phyloP scores from a whole-genome alignment of 2,888 invertebrate species.

The Hypercompe scribonia region DNA sequence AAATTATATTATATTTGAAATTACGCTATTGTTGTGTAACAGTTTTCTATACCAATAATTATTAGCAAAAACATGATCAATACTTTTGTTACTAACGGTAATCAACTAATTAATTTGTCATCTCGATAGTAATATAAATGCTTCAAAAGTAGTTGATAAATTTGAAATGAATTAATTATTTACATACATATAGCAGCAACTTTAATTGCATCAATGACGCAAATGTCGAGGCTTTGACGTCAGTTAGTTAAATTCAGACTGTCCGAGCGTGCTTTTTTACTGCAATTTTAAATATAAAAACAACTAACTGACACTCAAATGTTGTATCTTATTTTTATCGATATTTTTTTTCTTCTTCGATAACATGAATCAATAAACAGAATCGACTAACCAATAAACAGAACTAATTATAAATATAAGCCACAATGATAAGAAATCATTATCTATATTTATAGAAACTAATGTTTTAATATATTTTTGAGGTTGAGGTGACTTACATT shows the following conservation, averaged over 20 bases:
- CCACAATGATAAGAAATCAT: not conserved
- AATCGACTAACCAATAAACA: no score
- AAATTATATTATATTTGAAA: not conserved
- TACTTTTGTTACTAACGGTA: not conserved
- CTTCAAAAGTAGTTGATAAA: not conserved
- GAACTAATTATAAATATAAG: not conserved
- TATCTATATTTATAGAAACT: no score
- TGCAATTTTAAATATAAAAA: no score
- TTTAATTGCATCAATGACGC: not conserved
- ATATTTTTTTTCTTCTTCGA: no score
- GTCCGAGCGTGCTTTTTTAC: not conserved
- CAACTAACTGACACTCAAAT: no score
- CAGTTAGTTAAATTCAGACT: not conserved
- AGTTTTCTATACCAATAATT: no score
- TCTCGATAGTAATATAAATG: not conserved
- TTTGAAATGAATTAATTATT: not conserved
- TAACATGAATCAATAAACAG: no score
- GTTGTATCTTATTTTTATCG: no score
- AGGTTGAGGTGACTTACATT: no score
- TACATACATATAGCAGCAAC: not conserved
- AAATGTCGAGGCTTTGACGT: not conserved
- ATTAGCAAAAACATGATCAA: not conserved
- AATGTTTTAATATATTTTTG: no score
- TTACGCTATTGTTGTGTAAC: not conserved
- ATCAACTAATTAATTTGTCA: not conserved